These are phyloP conservation scores for Meganola albula DNA, from an alignment of 2,888 invertebrate species.

Conservation along the genomic window DNA sequence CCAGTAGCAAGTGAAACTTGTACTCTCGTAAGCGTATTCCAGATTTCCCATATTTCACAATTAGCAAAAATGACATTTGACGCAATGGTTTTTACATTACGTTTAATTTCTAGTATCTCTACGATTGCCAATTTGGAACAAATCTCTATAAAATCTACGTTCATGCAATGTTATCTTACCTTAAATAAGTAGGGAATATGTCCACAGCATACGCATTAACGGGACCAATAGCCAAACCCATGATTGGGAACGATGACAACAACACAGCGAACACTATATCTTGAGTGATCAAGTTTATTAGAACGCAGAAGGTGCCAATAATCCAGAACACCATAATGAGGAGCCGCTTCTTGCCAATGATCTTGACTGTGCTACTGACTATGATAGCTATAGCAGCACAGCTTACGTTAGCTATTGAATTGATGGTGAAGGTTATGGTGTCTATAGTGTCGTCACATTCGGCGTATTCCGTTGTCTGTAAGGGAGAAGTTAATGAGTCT, in stretches of 20 bases:
- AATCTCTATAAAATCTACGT: too few species aligned
- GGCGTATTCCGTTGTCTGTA: constrained; percentile 39
- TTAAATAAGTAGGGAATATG: constrained; percentile 65
- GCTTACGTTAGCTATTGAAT: constrained; percentile 45
- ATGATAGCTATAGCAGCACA: constrained; percentile 49
- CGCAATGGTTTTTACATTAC: too few species aligned
- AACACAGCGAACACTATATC: constrained; percentile 54
- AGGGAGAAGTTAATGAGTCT: too few species aligned
- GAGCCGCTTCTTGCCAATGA: constrained; percentile 60
- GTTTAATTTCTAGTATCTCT: too few species aligned
- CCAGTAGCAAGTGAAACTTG: too few species aligned
- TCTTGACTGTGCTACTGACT: constrained; percentile 50
- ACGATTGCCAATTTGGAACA: too few species aligned
- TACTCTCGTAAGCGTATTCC: too few species aligned
- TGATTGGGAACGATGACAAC: constrained; percentile 51
- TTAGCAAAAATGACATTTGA: too few species aligned
- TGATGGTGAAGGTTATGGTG: constrained; percentile 50
- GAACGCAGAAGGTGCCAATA: constrained; percentile 48
- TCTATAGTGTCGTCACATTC: constrained; percentile 58
- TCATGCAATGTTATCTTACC: too few species aligned
- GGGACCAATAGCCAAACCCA: constrained; percentile 58
- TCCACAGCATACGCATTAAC: constrained; percentile 65
- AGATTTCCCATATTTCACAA: too few species aligned
- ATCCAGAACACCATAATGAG: constrained; percentile 43
- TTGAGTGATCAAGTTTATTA: constrained; percentile 58